Evolutionary conservation across 1,140 invertebrate genomes (phyloP), one percentile per base, ranked within the genome.

Genomic region (Grapholita molesta): DNA sequence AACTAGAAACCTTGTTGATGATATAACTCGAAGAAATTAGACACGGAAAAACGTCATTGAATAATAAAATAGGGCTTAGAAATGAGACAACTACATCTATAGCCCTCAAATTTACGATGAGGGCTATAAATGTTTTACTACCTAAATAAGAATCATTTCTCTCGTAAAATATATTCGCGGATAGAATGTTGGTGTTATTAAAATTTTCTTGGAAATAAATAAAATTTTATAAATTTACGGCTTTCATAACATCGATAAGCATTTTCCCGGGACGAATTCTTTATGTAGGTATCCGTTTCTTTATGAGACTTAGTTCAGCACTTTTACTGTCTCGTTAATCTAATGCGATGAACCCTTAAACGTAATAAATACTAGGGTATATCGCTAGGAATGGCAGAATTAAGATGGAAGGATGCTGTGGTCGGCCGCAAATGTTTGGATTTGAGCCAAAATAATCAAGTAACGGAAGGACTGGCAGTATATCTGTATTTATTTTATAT

Each of bases 361-460:
- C 33, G 70, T 66, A 75, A 72, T 72, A 71, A 75, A 75, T 67
- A 75, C 67, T 48, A 42, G 24, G 25, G 69, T 42, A 70, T 73
- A 70, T 68, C 66, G 66, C 57, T 70, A 48, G 68, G 65, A 28
- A 42, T 64, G 18, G 65, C 66, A 55, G 68, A 65, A 73, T 23
- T 30, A 70, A 66, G 35, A 55, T 25, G 68, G 66, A 68, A 71
- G 68, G 70, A 76, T 71, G 35, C 25, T 66, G 68, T 78, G 66
- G 68, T 52, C 33, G 30, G 33, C 78, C 78, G 72, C 74, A 75
- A 80, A 70, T 71, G 67, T 72, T 82, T 88, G 86, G 86, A 81
- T 70, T 66, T 35, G 28, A 24, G 84, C 86, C 86, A 88, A 85
- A 82, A 85, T 83, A 84, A 88, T 86, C 80, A 72, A 81, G 75